phyloP scores from a whole-genome alignment of 2,797 vertebrate species.

The Acestrorhynchus altus region DNA sequence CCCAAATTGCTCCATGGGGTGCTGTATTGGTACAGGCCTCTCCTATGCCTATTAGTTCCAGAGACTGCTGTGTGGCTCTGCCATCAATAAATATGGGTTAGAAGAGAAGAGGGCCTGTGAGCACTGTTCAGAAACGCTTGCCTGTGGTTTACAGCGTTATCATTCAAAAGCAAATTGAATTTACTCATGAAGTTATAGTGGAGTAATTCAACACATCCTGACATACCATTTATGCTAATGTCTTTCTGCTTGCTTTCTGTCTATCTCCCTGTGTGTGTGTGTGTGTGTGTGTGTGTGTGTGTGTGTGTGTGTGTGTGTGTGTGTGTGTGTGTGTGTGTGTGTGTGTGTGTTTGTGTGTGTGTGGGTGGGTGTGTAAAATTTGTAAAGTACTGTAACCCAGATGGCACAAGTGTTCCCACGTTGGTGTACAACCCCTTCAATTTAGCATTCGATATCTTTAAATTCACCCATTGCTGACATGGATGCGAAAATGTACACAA shows the following conservation, averaged over 20 bases:
- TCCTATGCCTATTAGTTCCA: background rate
- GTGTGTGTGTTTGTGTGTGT: slow-evolving; percentile 41
- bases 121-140: background rate
- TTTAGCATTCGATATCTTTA: too few species aligned
- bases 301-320: slow-evolving; percentile 37
- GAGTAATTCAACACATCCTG: slow-evolving; percentile 15
- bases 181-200: slow-evolving; percentile 1
- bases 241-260: slow-evolving; percentile 62
- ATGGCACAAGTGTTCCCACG: too few species aligned
- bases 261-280: slow-evolving; percentile 46
- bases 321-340: slow-evolving; percentile 43
- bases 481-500: too few species aligned
- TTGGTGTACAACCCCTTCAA: too few species aligned
- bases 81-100: background rate
- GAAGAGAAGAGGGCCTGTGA: background rate
- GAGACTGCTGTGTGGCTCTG: background rate
- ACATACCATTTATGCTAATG: slow-evolving; percentile 48
- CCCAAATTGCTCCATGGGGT: background rate
- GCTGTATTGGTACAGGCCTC: background rate
- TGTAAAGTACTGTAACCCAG: too few species aligned
- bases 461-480: too few species aligned
- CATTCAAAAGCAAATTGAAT: slow-evolving; percentile 12
- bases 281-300: slow-evolving; percentile 51
- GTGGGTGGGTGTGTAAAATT: slow-evolving; percentile 30
- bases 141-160: slow-evolving; percentile 6